Evolutionary conservation across 2,797 vertebrate genomes (phyloP), one percentile per base, ranked within the genome.

Genomic region (Melanotaenia nigrans): DNA sequence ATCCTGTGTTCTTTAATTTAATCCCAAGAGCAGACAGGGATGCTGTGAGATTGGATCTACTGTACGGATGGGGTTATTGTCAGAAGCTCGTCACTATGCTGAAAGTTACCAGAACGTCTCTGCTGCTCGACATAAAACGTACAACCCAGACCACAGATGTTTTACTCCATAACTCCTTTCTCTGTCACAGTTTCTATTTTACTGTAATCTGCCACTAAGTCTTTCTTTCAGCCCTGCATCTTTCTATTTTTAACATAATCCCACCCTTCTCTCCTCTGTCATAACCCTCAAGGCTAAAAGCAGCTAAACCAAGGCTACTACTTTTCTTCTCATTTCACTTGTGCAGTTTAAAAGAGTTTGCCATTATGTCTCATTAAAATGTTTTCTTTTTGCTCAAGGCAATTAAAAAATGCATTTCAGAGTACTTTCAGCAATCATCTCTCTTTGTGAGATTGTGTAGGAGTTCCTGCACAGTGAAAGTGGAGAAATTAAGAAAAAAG

Each of bases 1-100:
- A 90, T 79, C 79, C 87, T 77, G 86, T 93, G 91, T 94, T 92
- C 82, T 90, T 88, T 87, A 92, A 92, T 93, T 93, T 92, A 93
- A 93, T 93, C 92, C 88, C 71, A 22, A 61, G 89, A 90, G 91
- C 91, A 93, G 93, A 94, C 88, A 90, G 64, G 87, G 73, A 85
- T 75, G 68, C n/a, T 32, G 53, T 11, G 11, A 84, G 89, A 92
- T 87, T 83, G 86, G 79, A 83, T 89, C 83, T 70, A 36, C 71
- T 51, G 78, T 69, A 32, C 30, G 16, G 74, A 85, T 74, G 79
- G 77, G 53, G n/a, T 62, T 54, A 51, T 78, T 54, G 49, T 91
- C 81, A 68, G 85, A 81, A 61, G 65, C 78, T 82, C 75, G 83
- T 88, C 83, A 82, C 72, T 85, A 71, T 56, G 74, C 73, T 40